These are phyloP conservation scores for Ceratosolen solmsi DNA, from an alignment of 1,140 invertebrate species.

Conservation along the genomic window DNA sequence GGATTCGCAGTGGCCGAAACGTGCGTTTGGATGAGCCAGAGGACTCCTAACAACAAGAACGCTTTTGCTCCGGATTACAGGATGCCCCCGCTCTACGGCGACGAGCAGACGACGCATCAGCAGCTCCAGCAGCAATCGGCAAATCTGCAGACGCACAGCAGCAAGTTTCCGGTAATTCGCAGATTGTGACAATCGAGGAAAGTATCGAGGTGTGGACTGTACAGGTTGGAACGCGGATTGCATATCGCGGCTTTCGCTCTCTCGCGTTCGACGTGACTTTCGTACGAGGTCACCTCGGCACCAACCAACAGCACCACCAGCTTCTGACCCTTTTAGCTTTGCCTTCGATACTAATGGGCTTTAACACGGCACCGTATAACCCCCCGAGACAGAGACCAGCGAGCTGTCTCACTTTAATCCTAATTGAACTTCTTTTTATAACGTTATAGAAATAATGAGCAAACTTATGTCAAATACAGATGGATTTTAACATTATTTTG, in stretches of 20 bases:
- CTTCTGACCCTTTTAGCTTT: too few relatives aligned
- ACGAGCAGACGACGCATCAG: conserved; percentile 70
- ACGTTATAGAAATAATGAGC: too few relatives aligned
- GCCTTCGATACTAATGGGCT: too few relatives aligned
- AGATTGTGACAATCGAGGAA: not conserved
- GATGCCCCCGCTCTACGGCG: conserved; percentile 72
- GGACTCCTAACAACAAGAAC: not conserved
- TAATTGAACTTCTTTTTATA: too few relatives aligned
- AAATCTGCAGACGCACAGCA: conserved; percentile 83
- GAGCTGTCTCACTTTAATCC: too few relatives aligned
- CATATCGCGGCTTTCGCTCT: not conserved
- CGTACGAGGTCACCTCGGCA: too few relatives aligned
- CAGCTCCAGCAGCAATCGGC: conserved; percentile 70
- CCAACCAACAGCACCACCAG: not conserved
- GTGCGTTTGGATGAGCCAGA: not conserved
- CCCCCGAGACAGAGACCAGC: too few relatives aligned
- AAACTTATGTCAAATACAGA: too few relatives aligned
- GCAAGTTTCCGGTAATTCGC: conserved; percentile 82
- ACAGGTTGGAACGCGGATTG: not conserved
- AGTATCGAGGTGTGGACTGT: not conserved
- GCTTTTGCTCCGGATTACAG: conserved; percentile 57
- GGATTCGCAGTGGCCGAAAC: not conserved
- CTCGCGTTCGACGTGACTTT: too few relatives aligned
- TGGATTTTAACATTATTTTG: too few relatives aligned
- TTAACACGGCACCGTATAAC: too few relatives aligned